These are phyloP conservation scores for Tuta absoluta DNA, from an alignment of 2,888 invertebrate species.

Conservation along the genomic window DNA sequence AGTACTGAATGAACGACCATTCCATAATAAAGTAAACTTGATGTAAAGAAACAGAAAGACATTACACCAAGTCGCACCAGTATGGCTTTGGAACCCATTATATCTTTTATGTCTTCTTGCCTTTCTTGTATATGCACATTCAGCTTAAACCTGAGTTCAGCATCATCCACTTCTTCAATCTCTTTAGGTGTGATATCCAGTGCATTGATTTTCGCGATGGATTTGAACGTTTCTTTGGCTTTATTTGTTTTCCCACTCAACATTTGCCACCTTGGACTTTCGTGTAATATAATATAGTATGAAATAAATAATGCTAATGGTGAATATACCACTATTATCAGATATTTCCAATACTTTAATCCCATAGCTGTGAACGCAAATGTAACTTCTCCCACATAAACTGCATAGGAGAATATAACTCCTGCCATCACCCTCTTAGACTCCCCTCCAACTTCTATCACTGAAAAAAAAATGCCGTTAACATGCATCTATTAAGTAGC, in stretches of 20 bases:
- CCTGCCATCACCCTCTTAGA: constrained; percentile 63
- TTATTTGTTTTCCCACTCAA: constrained; percentile 55
- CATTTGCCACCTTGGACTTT: constrained; percentile 68
- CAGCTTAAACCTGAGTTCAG: constrained; percentile 53
- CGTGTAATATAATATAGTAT: constrained; percentile 54
- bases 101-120: constrained; percentile 56
- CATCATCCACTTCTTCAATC: constrained; percentile 52
- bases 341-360: constrained; percentile 61
- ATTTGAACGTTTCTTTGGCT: constrained; percentile 56
- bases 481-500: not conserved
- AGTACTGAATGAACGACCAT: constrained; percentile 59
- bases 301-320: constrained; percentile 56
- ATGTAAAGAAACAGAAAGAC: constrained; percentile 62
- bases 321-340: constrained; percentile 55
- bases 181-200: constrained; percentile 49
- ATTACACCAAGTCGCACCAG: constrained; percentile 58
- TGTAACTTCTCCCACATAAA: constrained; percentile 62
- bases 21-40: constrained; percentile 67
- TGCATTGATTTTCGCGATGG: constrained; percentile 55
- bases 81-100: constrained; percentile 60
- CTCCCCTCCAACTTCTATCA: constrained; percentile 67
- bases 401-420: constrained; percentile 62
- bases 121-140: constrained; percentile 57
- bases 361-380: constrained; percentile 63
- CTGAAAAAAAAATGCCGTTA: constrained; percentile 45